Evolutionary conservation across 2,113 vertebrate species (phyloP).

Genomic region (Montifringilla adamsi): DNA sequence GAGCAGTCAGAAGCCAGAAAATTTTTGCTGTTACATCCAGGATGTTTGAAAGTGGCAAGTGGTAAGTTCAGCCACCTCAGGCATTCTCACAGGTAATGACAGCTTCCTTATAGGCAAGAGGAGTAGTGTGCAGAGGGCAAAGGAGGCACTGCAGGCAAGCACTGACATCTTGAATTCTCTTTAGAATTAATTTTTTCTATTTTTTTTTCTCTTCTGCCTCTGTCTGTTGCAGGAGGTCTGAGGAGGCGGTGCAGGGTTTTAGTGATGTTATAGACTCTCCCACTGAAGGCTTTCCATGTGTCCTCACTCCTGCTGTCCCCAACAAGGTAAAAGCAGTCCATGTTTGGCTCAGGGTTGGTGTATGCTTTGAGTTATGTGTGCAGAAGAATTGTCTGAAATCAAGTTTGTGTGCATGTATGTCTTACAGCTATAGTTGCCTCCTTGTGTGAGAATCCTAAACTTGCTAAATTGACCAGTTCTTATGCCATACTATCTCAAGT

Average conservation of each 20-base stretch:
- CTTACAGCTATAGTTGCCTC: neutral
- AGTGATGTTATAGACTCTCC: slow-evolving; percentile 73
- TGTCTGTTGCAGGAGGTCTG: slow-evolving; percentile 17
- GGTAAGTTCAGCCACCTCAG: neutral
- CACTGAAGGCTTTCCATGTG: slow-evolving; percentile 64
- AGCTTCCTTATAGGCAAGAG: neutral
- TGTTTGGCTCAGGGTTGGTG: neutral
- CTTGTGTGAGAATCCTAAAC: neutral
- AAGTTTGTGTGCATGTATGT: neutral
- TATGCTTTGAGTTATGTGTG: neutral
- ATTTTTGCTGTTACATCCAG: neutral
- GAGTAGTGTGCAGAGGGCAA: neutral
- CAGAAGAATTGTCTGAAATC: neutral
- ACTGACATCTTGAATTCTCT: neutral
- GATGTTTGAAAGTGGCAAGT: neutral
- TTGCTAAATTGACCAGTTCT: neutral
- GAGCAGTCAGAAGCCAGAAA: neutral
- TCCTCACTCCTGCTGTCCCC: slow-evolving; percentile 62
- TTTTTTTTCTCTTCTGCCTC: neutral
- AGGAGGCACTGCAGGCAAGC: neutral
- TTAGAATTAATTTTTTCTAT: neutral
- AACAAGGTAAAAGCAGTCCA: slow-evolving; percentile 76
- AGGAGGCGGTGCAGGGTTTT: slow-evolving; percentile 59
- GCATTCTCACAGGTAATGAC: neutral
- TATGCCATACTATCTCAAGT: neutral